Percentiles rank a stretch among this genome's conserved stretches.
Conservation (phyloP, 2,888 invertebrate genomes). For the Leptopilina syphax region DNA sequence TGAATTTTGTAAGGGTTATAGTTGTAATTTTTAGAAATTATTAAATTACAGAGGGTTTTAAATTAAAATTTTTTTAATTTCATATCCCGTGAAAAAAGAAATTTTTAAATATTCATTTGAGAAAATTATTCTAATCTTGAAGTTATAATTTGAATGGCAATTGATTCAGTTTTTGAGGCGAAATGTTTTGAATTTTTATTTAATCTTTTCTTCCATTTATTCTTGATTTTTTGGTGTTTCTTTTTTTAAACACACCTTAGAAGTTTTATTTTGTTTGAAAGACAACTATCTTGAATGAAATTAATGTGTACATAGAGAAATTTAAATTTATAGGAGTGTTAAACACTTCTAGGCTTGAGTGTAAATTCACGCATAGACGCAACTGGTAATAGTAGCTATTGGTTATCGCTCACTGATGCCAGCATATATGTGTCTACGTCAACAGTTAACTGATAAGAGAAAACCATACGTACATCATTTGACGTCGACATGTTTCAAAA, state of each 20-base stretch:
- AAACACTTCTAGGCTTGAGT: conserved; percentile 19
- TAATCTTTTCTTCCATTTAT: neutral
- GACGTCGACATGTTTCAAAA: conserved; percentile 3
- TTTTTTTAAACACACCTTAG: neutral
- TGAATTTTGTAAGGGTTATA: no score
- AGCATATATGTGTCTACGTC: conserved; percentile 20
- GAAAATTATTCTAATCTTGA: no score
- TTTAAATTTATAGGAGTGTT: neutral
- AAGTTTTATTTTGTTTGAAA: neutral
- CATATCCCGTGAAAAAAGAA: no score
- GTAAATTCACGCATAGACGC: neutral
- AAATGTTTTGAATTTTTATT: neutral
- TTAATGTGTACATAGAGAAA: conserved; percentile 7
- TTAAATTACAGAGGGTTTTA: no score
- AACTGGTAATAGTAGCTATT: conserved; percentile 25
- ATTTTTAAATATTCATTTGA: no score
- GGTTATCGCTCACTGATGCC: conserved; percentile 22
- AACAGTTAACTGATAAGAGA: conserved; percentile 14
- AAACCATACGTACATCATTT: conserved; percentile 7
- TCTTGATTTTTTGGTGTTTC: neutral
- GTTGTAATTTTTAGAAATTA: no score
- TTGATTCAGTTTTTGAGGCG: no score
- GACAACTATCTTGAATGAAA: neutral
- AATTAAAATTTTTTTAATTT: no score
- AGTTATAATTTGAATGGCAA: no score